phyloP scores from a whole-genome alignment of 2,113 vertebrate genomes.

The Poeciliopsis retropinna region DNA sequence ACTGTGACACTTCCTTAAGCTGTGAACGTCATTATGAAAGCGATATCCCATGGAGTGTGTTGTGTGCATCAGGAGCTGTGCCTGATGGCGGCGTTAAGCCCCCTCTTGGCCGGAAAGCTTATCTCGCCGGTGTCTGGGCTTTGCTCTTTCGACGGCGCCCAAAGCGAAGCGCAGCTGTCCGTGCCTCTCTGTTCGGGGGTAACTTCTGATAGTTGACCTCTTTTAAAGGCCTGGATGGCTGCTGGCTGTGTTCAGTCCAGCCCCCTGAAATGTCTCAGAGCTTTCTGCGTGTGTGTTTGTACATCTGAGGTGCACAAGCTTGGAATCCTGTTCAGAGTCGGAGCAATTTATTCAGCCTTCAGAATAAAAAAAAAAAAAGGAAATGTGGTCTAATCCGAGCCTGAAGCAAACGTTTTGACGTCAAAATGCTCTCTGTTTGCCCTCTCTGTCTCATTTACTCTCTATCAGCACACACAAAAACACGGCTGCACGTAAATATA shows the following conservation, averaged over 20 bases:
- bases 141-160: conserved; percentile 58
- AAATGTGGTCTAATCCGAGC: neutral
- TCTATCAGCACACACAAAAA: neutral
- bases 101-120: conserved; percentile 54
- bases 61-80: conserved; percentile 25
- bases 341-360: conserved; percentile 10
- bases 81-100: conserved; percentile 52
- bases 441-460: conserved; percentile 2
- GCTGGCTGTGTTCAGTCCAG: conserved; percentile 37
- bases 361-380: neutral
- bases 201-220: conserved; percentile 64
- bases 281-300: conserved; percentile 18
- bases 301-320: conserved; percentile 14
- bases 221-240: conserved; percentile 58
- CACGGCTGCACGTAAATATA: neutral
- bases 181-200: conserved; percentile 30
- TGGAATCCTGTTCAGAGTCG: conserved; percentile 17
- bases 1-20: conserved; percentile 44
- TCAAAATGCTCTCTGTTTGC: conserved; percentile 21
- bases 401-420: conserved; percentile 30
- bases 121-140: conserved; percentile 59
- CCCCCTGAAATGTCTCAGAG: conserved; percentile 19
- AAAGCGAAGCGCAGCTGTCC: conserved; percentile 42
- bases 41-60: conserved; percentile 31
- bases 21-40: conserved; percentile 49